These are phyloP conservation scores for Scaptomyza hsui DNA, from an alignment of 1,140 invertebrate genomes.

Conservation along the genomic window DNA sequence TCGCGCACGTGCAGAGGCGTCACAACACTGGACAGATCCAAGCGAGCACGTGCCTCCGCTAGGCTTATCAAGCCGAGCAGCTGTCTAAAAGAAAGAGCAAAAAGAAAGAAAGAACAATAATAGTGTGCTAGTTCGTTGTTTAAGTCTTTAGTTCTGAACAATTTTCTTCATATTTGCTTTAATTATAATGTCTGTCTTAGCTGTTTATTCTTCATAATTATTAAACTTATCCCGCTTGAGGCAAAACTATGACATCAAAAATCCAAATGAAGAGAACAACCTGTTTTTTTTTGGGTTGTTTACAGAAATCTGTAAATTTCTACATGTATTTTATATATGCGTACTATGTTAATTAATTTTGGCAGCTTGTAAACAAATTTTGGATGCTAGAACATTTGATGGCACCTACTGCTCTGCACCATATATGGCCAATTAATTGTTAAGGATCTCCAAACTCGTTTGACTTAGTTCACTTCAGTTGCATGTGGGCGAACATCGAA, in stretches of 20 bases:
- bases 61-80: conserved; percentile 91
- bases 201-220: background rate
- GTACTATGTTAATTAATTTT: conserved; percentile 11
- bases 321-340: background rate
- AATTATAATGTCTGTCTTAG: conserved; percentile 1
- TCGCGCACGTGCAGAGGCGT: conserved; percentile 92
- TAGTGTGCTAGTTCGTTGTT: conserved; percentile 52
- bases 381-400: conserved; percentile 2
- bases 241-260: background rate
- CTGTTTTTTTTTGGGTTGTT: background rate
- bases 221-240: background rate
- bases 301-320: background rate
- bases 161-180: background rate
- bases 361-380: conserved; percentile 16
- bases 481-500: conserved; percentile 68
- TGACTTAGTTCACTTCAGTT: conserved; percentile 82
- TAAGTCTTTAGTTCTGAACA: conserved; percentile 32
- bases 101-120: background rate
- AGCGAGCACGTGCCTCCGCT: conserved; percentile 93
- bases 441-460: background rate
- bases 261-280: background rate
- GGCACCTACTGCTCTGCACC: background rate
- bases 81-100: conserved; percentile 44
- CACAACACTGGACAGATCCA: conserved; percentile 92
- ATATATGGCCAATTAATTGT: background rate